These are phyloP conservation scores for Graphium colonna DNA, from an alignment of 2,888 invertebrate species.

Conservation along the genomic window DNA sequence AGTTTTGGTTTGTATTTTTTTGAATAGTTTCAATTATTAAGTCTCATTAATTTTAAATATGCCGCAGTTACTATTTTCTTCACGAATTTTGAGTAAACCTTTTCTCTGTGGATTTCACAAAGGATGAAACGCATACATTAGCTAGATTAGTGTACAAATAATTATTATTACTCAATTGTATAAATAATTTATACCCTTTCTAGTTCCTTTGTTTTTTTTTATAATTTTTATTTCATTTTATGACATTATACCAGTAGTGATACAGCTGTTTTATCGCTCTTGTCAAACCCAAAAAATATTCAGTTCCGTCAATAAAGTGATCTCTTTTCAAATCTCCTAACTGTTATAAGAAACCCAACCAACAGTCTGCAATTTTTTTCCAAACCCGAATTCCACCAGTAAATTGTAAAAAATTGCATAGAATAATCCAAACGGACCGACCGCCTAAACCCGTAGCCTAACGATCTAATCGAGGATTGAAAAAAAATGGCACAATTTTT, in stretches of 20 bases:
- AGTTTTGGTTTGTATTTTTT: too few species aligned
- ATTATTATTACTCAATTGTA: too few species aligned
- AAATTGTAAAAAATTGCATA: constrained; percentile 31
- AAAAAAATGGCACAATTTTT: constrained; percentile 41
- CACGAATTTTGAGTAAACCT: too few species aligned
- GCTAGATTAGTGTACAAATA: too few species aligned
- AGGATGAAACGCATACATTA: neutral
- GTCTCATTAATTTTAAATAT: too few species aligned
- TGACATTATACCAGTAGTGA: too few species aligned
- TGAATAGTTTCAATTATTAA: neutral
- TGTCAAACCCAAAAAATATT: neutral
- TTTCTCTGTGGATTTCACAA: too few species aligned
- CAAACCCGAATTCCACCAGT: constrained; percentile 4
- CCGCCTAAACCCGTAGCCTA: constrained; percentile 41
- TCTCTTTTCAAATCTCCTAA: neutral
- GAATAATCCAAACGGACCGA: constrained; percentile 42
- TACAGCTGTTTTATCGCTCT: neutral
- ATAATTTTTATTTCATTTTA: too few species aligned
- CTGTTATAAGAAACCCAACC: neutral
- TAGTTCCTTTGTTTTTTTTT: too few species aligned
- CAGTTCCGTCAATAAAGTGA: neutral
- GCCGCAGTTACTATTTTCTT: too few species aligned
- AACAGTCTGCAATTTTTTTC: constrained; percentile 1
- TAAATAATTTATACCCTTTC: too few species aligned
- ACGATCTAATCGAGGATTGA: constrained; percentile 45